Evolutionary conservation across 2,113 vertebrate genomes (phyloP).

Genomic region (Helogale parvula): DNA sequence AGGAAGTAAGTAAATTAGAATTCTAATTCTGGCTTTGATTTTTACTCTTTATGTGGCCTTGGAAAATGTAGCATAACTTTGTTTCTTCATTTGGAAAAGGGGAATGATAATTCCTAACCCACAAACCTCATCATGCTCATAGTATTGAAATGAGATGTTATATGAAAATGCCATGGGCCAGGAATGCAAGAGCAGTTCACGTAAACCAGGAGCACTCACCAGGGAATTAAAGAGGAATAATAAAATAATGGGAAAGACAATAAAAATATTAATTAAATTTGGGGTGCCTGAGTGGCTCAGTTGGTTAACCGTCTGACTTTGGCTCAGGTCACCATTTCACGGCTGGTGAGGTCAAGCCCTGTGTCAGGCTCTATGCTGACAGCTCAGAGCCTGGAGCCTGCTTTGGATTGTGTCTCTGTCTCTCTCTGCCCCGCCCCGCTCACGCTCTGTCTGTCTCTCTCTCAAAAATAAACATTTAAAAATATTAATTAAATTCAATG

Average conservation of each 20-base stretch:
- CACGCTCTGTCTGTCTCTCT: too few relatives aligned
- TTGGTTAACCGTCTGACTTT: too few relatives aligned
- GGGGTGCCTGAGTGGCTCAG: too few relatives aligned
- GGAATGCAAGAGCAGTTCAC: neutral
- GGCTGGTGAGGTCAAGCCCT: too few relatives aligned
- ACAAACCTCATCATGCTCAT: neutral
- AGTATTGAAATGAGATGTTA: neutral
- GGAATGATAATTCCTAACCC: neutral
- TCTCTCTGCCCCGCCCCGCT: too few relatives aligned
- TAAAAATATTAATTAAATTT: neutral
- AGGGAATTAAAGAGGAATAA: neutral
- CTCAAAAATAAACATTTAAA: neutral
- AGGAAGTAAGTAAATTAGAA: neutral
- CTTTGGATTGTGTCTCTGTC: too few relatives aligned
- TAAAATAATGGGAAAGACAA: neutral
- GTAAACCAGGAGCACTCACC: neutral
- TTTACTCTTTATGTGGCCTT: neutral
- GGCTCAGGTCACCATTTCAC: too few relatives aligned
- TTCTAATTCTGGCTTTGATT: neutral
- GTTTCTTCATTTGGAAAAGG: slow-evolving; percentile 3
- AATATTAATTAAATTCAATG: neutral
- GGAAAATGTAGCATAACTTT: neutral
- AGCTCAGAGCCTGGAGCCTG: too few relatives aligned
- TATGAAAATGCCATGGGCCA: neutral
- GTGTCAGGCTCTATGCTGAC: too few relatives aligned